Evolutionary conservation across 2,113 vertebrate genomes (phyloP), one percentile per base, ranked within the genome.

Genomic region (Epinephelus lanceolatus): DNA sequence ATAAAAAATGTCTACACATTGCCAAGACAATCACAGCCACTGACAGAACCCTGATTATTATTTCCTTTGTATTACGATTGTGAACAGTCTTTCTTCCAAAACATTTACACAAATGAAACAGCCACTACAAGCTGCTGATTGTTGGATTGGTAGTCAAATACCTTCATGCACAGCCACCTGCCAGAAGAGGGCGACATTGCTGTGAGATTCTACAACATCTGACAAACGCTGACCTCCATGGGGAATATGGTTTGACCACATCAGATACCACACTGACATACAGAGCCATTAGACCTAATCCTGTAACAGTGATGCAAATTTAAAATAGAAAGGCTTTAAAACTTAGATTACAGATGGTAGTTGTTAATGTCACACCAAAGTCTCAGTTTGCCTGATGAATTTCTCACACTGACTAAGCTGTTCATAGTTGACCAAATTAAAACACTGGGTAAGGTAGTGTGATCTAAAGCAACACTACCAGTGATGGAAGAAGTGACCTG

Each of bases 151-250:
- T 0, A 3, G 13, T 33, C 3, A 3, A 3, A 8, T 47, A 2
- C 0, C 1, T 10, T 45, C 4, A 30, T 19, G 4, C 13, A 0
- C 42, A 52, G 0, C 4, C 5, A 2, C 5, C 0, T 0, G 4
- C 57, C 92, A 76, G 52, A 42, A 90, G 92, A 71, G 84, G 85
- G 88, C 63, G 72, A 76, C 49, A 53, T 69, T 61, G 59, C n/a
- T 8, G 9, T 27, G 27, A 9, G 8, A 23, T 42, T 23, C 17
- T 15, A 13, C 37, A 65, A 1, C 2, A 0, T 30, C 30, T 69
- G 30, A 21, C 23, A 42, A 49, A 51, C 0, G 0, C 37, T 67
- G 59, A 4, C 53, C 47, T 81, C 53, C 11, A 12, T 23, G 18
- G n/a, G 33, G 30, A 55, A 17, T 53, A 3, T 61, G 25, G 65